Evolutionary conservation across 2,888 invertebrate species (phyloP), one percentile per base, ranked within the genome.

Genomic region (Diaphora mendica): DNA sequence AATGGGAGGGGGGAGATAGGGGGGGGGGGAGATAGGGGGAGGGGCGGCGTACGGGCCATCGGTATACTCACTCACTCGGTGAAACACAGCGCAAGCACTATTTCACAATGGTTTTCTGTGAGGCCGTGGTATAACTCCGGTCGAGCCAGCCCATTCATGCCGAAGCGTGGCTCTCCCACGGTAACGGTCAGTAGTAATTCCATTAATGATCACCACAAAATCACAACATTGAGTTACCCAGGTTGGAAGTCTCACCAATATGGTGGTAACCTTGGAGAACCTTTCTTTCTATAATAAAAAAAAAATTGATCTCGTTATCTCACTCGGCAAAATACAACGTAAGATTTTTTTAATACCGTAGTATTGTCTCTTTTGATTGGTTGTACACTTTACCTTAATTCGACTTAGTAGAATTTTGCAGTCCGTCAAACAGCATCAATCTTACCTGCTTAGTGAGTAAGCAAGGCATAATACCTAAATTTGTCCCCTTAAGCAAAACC

Each of bases 401-500:
- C 26, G 2, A 3, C 3, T 59, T 59, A 4, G 26, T 26, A 59
- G 26, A 26, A 59, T 59, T 26, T 26, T 13, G 13, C 26, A 26
- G 7, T 26, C 26, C 13, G 39, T 20, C 35, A 26, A 65, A 42
- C 13, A 66, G n/a, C 65, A 20, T n/a, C 15, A 42, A 66, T n/a
- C 42, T 39, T 42, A 11, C 11, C 39, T n/a, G 17, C 15, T 42
- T 26, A 66, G 65, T 42, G 15, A 42, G 15, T 5, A 66, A 66
- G n/a, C 42, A 66, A 42, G 42, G 15, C 7, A 66, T 42, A 55
- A 39, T 30, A 62, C 26, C 62, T 8, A 30, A 30, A 30, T 69
- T 33, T 69, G 26, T 69, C 17, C 26, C n/a, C 68, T 55, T 55
- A 55, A 35, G 23, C 35, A 51, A 68, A n/a, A 68, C 55, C 68